Percentiles rank a stretch among this genome's conserved stretches.
phyloP scores from a whole-genome alignment of 2,113 vertebrate genomes.

The Rousettus leschenaultii region DNA sequence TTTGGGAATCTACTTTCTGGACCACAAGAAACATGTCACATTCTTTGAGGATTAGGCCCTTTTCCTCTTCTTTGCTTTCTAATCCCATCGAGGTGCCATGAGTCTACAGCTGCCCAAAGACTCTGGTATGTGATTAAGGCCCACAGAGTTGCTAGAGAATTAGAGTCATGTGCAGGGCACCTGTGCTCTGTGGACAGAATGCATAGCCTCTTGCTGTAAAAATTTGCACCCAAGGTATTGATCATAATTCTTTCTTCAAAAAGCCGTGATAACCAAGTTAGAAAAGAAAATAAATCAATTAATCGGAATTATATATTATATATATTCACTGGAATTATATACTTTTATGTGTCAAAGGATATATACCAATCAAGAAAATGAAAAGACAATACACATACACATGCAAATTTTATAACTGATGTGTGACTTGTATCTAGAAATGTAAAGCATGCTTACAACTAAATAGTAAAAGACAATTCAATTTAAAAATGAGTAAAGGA shows the following conservation, averaged over 20 bases:
- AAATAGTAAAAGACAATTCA: neutral
- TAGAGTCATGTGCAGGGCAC: neutral
- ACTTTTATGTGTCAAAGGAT: neutral
- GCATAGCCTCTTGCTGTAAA: neutral
- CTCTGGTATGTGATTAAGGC: neutral
- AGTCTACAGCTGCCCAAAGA: neutral
- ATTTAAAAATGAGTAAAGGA: neutral
- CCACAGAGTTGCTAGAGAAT: neutral
- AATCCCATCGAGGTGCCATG: neutral
- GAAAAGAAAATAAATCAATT: neutral
- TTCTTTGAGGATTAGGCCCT: slow-evolving; percentile 21
- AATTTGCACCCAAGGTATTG: neutral
- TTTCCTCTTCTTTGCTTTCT: slow-evolving; percentile 25
- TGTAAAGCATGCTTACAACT: neutral
- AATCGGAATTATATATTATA: neutral
- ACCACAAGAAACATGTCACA: neutral
- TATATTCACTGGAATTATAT: neutral
- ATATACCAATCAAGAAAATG: neutral
- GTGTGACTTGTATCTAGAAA: neutral
- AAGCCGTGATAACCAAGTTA: neutral
- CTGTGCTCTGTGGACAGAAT: neutral
- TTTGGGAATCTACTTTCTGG: neutral
- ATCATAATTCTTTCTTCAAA: neutral
- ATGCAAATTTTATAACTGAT: neutral
- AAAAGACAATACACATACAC: neutral